These are phyloP conservation scores for Eudyptes chrysolophus DNA, from an alignment of 2,113 vertebrate species.

Conservation along the genomic window DNA sequence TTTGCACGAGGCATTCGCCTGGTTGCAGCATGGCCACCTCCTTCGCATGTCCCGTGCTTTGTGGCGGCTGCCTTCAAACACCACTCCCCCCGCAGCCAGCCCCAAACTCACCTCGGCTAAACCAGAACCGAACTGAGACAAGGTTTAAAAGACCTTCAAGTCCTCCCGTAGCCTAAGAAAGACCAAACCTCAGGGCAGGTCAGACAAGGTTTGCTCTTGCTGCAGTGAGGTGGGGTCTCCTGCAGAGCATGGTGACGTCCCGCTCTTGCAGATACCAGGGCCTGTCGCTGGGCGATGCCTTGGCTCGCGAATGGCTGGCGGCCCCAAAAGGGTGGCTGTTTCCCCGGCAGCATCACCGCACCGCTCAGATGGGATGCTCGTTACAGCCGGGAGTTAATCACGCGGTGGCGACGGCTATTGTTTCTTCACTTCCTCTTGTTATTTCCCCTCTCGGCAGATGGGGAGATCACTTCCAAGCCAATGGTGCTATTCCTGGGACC, in stretches of 20 bases:
- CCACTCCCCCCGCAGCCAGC: neutral
- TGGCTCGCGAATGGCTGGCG: neutral
- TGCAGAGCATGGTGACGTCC: neutral
- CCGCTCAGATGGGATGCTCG: neutral
- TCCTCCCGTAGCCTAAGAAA: neutral
- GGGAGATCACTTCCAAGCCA: slow-evolving; percentile 97
- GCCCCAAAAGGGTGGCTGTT: neutral
- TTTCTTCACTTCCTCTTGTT: slow-evolving; percentile 45
- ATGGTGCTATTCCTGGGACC: slow-evolving; percentile 98
- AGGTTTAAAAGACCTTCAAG: neutral
- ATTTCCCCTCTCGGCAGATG: slow-evolving; percentile 80
- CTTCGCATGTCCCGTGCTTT: neutral
- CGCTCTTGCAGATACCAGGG: neutral
- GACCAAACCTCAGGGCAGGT: neutral
- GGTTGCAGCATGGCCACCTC: neutral
- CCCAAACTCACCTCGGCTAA: neutral
- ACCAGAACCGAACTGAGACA: neutral
- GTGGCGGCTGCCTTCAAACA: neutral
- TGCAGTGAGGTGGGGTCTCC: neutral
- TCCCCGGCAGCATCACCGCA: neutral
- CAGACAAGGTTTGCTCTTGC: neutral
- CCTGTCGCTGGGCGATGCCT: neutral
- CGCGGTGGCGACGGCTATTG: neutral
- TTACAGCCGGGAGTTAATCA: neutral
- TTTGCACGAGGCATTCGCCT: neutral